Evolutionary conservation across 2,797 vertebrate genomes (phyloP), one percentile per base, ranked within the genome.

Genomic region (Rhynchonycteris naso): DNA sequence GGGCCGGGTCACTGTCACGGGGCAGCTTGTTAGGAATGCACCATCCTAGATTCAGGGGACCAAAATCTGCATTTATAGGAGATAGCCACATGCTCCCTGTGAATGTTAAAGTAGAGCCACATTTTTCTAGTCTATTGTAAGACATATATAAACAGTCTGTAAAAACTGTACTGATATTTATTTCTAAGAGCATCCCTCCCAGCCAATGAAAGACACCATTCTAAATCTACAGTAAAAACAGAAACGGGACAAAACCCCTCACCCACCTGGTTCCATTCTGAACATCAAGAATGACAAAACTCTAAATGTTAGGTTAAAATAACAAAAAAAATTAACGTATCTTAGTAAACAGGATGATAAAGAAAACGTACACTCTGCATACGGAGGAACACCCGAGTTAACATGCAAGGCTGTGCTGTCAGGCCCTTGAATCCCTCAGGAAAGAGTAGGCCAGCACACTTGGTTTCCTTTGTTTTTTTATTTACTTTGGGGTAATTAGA

Each of bases 331-430:
- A n/a, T 14, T 52, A 61, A 78, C 4, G 50, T 68, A 38, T 88
- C 72, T 22, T 69, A 96, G 30, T 83, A 84, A 35, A 22, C 43
- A 95, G 56, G 22, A 61, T 58, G 84, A 91, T 89, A 96, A 97
- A 86, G 47, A 92, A 96, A 96, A 80, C 0, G 47, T 16, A 82
- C 89, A 69, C 43, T 65, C 59, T 19, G 9, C 4, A 59, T 24
- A 11, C 14, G 24, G 24, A 61, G 61, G 66, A 66, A 56, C 12
- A 43, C 58, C 54, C 68, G 33, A 54, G 30, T 83, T n/a, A 75
- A 93, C 38, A 71, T 72, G 52, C 38, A 83, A 59, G 47, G 22
- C 58, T 68, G 30, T 6, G 14, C 68, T 28, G 19, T 47, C 74
- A 56, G 30, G 33, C 33, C 65, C 22, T 54, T 30, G 69, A 71